A percentile compares a stretch with the other conserved stretches of the same genome.
These are phyloP conservation scores for Denticeps clupeoides DNA, from an alignment of 2,797 vertebrate genomes.

Conservation along the genomic window DNA sequence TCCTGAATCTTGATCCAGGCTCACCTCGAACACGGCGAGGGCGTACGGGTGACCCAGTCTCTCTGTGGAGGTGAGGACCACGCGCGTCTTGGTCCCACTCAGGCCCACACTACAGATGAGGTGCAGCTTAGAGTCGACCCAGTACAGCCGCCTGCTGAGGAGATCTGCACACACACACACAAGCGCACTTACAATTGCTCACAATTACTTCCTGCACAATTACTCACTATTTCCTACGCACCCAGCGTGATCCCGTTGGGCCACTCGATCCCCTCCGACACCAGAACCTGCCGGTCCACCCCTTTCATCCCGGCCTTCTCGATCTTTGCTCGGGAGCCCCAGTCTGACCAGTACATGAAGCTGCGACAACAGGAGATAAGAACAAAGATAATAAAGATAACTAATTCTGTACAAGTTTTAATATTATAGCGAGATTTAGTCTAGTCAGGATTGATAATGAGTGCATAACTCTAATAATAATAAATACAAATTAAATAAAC, in stretches of 20 bases:
- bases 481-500: too few species aligned
- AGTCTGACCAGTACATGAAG: slow-evolving; percentile 99
- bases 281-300: slow-evolving; percentile 77
- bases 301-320: slow-evolving; percentile 96
- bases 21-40: slow-evolving; percentile 92
- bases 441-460: too few species aligned
- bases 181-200: slow-evolving; percentile 21
- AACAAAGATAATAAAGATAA: too few species aligned
- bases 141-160: slow-evolving; percentile 85
- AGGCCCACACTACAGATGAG: slow-evolving; percentile 87
- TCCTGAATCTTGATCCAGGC: too few species aligned
- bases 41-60: slow-evolving; percentile 85
- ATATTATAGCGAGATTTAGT: too few species aligned
- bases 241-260: slow-evolving; percentile 95
- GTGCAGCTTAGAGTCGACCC: slow-evolving; percentile 96
- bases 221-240: too few species aligned
- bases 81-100: slow-evolving; percentile 79
- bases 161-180: slow-evolving; percentile 62
- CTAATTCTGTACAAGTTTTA: too few species aligned
- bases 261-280: slow-evolving; percentile 88
- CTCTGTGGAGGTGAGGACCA: slow-evolving; percentile 76
- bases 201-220: too few species aligned
- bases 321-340: slow-evolving; percentile 87
- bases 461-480: too few species aligned
- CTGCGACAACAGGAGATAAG: slow-evolving; percentile 41